phyloP scores from a whole-genome alignment of 1,140 invertebrate genomes.

The Drosophila pachea region DNA sequence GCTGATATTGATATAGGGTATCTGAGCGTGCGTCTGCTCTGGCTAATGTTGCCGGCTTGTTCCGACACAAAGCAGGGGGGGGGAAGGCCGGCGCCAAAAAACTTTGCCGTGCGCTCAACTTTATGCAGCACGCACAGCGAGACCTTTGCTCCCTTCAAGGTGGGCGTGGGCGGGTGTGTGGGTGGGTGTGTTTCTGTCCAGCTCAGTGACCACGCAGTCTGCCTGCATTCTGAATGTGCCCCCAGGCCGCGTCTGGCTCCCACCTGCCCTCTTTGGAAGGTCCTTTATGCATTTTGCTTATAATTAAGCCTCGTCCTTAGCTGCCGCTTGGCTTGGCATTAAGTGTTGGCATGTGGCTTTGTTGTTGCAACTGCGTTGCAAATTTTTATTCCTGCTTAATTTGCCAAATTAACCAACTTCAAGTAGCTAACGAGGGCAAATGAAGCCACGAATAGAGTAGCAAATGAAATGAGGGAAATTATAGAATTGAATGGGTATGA shows the following conservation, averaged over 20 bases:
- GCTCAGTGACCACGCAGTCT: constrained; percentile 22
- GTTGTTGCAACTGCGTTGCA: constrained; percentile 38
- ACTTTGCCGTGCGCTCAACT: constrained; percentile 59
- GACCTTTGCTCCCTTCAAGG: constrained; percentile 5
- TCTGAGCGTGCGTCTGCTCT: too few relatives aligned
- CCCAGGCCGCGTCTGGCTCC: not conserved
- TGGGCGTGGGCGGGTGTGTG: constrained; percentile 13
- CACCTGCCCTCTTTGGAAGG: constrained; percentile 3
- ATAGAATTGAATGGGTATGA: too few relatives aligned
- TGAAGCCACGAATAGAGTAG: not conserved
- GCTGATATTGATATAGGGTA: too few relatives aligned
- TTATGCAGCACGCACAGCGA: constrained; percentile 32
- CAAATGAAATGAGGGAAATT: too few relatives aligned
- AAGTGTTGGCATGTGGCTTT: constrained; percentile 70
- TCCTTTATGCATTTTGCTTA: constrained; percentile 64
- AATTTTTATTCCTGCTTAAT: constrained; percentile 55
- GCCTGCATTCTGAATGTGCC: not conserved
- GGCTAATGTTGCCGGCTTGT: constrained; percentile 37
- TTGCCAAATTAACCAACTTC: constrained; percentile 72
- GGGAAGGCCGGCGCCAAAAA: constrained; percentile 45
- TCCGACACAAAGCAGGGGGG: constrained; percentile 56
- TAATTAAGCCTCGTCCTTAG: constrained; percentile 66
- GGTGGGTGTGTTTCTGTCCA: constrained; percentile 29
- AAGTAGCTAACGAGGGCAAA: constrained; percentile 31
- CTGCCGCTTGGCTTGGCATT: constrained; percentile 49